Conservation (phyloP, 1,140 invertebrate genomes). For the Elysia chlorotica region DNA sequence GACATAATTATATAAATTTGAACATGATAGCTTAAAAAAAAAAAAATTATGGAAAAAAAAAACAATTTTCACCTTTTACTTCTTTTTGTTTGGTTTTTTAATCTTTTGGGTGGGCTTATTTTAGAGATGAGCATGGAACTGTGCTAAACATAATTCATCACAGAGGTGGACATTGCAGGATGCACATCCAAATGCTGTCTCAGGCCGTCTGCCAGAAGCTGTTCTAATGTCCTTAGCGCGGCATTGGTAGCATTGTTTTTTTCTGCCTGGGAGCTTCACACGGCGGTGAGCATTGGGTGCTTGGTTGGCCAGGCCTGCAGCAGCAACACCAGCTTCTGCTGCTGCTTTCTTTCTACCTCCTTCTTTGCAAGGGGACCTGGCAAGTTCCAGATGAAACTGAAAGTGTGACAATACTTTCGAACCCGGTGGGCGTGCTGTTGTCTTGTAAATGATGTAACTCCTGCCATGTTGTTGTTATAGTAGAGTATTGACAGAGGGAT, state of each 20-base stretch:
- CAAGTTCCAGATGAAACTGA: background rate
- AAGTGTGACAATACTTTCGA: background rate
- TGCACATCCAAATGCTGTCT: background rate
- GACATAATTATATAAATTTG: too few relatives aligned
- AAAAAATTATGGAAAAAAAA: too few relatives aligned
- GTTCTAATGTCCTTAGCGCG: background rate
- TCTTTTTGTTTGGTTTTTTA: too few relatives aligned
- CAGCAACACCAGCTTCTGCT: background rate
- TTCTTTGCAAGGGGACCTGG: too few relatives aligned
- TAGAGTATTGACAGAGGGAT: background rate
- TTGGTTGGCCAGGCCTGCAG: background rate
- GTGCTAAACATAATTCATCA: background rate
- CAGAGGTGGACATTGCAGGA: constrained; percentile 7
- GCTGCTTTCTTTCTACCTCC: background rate
- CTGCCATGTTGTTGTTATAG: constrained; percentile 15
- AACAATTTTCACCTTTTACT: too few relatives aligned
- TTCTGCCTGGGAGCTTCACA: background rate
- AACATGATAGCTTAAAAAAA: too few relatives aligned
- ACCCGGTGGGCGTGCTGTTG: background rate
- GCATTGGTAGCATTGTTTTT: background rate
- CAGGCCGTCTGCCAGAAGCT: background rate
- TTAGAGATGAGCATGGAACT: background rate
- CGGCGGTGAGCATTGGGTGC: background rate
- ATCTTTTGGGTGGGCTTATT: too few relatives aligned
- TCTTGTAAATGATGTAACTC: background rate